Base-by-base conservation (phyloP, 2,888 invertebrate genomes). In the Dilophus febrilis region DNA sequence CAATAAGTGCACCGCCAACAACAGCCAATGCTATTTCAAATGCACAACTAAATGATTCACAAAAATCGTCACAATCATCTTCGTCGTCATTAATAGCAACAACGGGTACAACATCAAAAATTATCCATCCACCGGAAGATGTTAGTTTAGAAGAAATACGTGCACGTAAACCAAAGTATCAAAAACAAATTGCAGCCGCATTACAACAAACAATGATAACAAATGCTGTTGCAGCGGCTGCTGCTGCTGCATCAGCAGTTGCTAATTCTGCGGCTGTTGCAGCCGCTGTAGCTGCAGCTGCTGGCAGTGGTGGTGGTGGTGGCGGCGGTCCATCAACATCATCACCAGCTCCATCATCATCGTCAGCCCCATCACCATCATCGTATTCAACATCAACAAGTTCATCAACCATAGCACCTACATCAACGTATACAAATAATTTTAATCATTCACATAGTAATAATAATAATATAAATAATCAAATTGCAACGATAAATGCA, bases 111-210 rank as follows among this genome's bases (percentile, higher is more conserved):
- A 78, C 84, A 30, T 84, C 86, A 53, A 82, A 83, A 64, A 92
- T 94, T 41, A 74, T 94, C 49, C 94, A 94, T 62, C 94, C 94
- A 0, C 79, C 86, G 1, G 92, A 94, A 59, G 90, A 91, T 61
- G 75, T 90, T 40, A 92, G 92, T 26, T 56, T 88, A 58, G 88
- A 88, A 58, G 87, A 90, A 64, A 72, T 84, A 48, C 67, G 81
- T 37, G 78, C 86, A 8, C 65, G 81, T 38, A 65, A 70, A 51
- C 63, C 72, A 10, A 77, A 77, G 53, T 87, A 87, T 56, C 69
- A 71, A 46, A 63, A 37, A 33, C 16, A 37, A 37, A 34, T 41
- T 4, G 32, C 28, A 5, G 29, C 27, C 11, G 37, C 41, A 27
- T 33, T 40, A 10, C 31, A 30, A 22, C 4, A 22, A 22, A 40